Evolutionary conservation across 2,797 vertebrate species (phyloP).

Genomic region (Echiichthys vipera): DNA sequence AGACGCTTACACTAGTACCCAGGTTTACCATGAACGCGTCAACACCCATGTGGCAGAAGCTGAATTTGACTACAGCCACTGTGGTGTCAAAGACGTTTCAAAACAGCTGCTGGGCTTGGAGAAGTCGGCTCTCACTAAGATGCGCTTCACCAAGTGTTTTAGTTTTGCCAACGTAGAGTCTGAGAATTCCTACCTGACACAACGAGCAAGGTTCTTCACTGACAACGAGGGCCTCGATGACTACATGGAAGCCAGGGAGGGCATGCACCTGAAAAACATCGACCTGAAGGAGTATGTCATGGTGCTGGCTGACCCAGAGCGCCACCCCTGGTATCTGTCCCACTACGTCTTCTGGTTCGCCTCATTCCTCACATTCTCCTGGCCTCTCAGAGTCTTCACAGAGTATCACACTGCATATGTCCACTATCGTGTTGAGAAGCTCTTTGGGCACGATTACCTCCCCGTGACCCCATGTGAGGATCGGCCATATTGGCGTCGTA

Average conservation of each 20-base stretch:
- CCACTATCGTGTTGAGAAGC: slow-evolving; percentile 85
- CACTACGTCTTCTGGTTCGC: slow-evolving; percentile 84
- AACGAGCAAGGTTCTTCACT: slow-evolving; percentile 84
- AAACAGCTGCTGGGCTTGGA: slow-evolving; percentile 93
- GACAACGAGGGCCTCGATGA: slow-evolving; percentile 87
- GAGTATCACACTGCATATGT: slow-evolving; percentile 84
- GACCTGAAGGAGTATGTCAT: slow-evolving; percentile 85
- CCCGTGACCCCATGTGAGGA: slow-evolving; percentile 91
- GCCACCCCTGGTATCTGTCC: slow-evolving; percentile 85
- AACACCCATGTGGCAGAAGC: slow-evolving; percentile 94
- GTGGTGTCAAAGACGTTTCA: slow-evolving; percentile 92
- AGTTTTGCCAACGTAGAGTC: slow-evolving; percentile 87
- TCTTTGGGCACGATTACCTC: slow-evolving; percentile 89
- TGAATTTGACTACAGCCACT: slow-evolving; percentile 91
- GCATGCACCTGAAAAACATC: slow-evolving; percentile 84
- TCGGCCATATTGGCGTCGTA: slow-evolving; percentile 90
- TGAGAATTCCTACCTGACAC: slow-evolving; percentile 85
- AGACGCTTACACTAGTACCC: slow-evolving; percentile 92
- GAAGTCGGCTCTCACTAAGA: slow-evolving; percentile 81
- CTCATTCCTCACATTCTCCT: slow-evolving; percentile 85
- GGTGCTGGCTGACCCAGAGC: slow-evolving; percentile 80
- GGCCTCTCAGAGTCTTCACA: slow-evolving; percentile 85
- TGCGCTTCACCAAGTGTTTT: slow-evolving; percentile 87
- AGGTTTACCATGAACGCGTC: slow-evolving; percentile 93
- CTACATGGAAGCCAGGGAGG: slow-evolving; percentile 87